Conservation (phyloP, 2,797 vertebrate genomes). For the Smutsia gigantea region DNA sequence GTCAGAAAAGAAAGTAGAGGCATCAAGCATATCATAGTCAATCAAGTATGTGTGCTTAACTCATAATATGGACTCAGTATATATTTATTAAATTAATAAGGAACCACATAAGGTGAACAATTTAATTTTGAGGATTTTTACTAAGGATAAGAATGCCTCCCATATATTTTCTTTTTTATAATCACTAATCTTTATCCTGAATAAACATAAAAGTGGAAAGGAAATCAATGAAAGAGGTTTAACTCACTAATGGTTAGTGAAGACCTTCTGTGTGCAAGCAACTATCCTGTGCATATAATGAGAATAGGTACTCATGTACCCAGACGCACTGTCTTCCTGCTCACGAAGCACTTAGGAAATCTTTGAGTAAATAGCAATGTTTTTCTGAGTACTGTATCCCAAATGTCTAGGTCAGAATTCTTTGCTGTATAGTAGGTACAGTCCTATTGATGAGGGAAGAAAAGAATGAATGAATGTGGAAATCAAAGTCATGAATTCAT, state of each 20-base stretch:
- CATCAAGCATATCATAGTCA: not conserved
- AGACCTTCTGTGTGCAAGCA: not conserved
- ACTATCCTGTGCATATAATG: not conserved
- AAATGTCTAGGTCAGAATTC: not conserved
- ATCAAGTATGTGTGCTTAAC: not conserved
- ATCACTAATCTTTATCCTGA: not conserved
- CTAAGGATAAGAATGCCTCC: not conserved
- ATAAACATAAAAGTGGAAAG: not conserved
- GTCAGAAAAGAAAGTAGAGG: not conserved
- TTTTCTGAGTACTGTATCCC: not conserved
- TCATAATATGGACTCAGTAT: no score
- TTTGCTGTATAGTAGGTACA: not conserved
- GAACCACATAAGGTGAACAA: not conserved
- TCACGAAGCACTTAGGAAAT: not conserved
- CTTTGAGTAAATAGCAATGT: no score
- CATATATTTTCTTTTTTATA: not conserved
- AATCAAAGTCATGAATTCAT: not conserved
- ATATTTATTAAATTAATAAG: not conserved
- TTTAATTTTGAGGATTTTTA: not conserved
- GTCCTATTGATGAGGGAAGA: not conserved
- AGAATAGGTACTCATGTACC: accelerated
- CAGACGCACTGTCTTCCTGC: not conserved
- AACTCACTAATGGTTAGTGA: not conserved
- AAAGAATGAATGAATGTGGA: not conserved
- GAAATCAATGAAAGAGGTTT: not conserved